Base-by-base conservation (phyloP, 2,888 invertebrate genomes). In the Thelaira solivaga region DNA sequence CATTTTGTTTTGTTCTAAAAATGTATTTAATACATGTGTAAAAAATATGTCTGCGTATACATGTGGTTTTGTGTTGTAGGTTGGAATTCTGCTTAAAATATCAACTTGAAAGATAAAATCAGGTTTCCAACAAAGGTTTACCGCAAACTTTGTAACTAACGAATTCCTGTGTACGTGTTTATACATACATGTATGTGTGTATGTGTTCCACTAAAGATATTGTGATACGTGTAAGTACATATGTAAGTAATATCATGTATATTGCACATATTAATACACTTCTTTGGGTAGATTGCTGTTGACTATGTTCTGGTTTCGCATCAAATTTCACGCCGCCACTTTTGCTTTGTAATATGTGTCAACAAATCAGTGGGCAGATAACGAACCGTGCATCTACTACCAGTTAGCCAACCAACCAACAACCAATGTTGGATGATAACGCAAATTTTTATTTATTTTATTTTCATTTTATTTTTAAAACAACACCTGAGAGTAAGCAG, bases 341-440 rank as follows among this genome's bases (percentile, higher is more conserved):
- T 65, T 57, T 65, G 26, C 36, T 65, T 65, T 65, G 71, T 59
- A 59, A 65, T 59, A 31, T 72, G 49, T 76, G 64, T 51, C 72
- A 75, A 61, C 72, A 75, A 75, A 68, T 75, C 67, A 68, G 59
- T 75, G 53, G 68, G 61, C 61, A 75, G 74, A 75, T 68, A 75
- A 62, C 61, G 45, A 68, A 68, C 61, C 67, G 45, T 61, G 67
- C 36, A 59, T 59, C 57, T 45, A 47, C 39, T 39, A 59, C 16
- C 61, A 71, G 34, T 24, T 57, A 55, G 10, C 59, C 59, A 53
- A 26, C 55, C 55, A 64, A 47, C 51, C 41, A 71, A 68, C 65
- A 53, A 61, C 49, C 69, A 24, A 36, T 34, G 43, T 36, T 72
- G 39, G 29, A 57, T 55, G 55, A 64, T 64, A 55, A 39, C 47